Base-by-base conservation (phyloP, 2,113 vertebrate genomes). In the Lucifuga dentata region DNA sequence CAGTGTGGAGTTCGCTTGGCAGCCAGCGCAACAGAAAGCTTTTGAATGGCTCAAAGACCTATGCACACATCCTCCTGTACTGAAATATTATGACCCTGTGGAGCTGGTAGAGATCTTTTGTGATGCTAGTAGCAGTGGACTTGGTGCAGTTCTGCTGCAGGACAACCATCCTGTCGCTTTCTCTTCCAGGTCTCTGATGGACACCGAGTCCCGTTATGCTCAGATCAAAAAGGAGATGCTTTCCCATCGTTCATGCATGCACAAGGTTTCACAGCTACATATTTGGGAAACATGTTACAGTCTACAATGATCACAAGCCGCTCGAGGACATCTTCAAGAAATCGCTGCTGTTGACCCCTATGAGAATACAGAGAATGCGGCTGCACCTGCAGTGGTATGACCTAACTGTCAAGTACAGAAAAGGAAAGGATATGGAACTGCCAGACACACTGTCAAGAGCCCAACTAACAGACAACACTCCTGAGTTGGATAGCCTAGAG, bases 261-360 rank as follows among this genome's bases (percentile, higher is more conserved):
- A 44, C 21, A 12, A 61, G 44, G 41, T 56, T 76, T 32, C 56
- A 76, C n/a, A 16, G 63, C n/a, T 57, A 57, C 36, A 76, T 76
- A n/a, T 66, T 67, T 29, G 53, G 66, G 15, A 80, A 45, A 38
- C 29, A 70, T n/a, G 53, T 76, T 36, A 75, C 41, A 12, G 20
- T 75, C 7, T 79, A 39, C 21, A 73, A 68, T 17, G 57, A 73
- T 16, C 55, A 67, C 29, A 64, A 80, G 11, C 70, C 58, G 21
- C 64, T 64, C 5, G 57, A 73, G 40, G 64, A 74, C 17, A 64
- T 80, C 5, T 69, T 19, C 35, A 79, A 48, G 19, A 76, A 76
- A 11, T 7, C 55, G 3, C 49, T 71, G 15, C 41, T 79, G 8
- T 56, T 44, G 12, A 58, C 43, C 5, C 76, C 63, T 1, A 73